Percentiles rank a stretch among this genome's conserved stretches.
These are phyloP conservation scores for Thelaira solivaga DNA, from an alignment of 2,888 invertebrate species.

Conservation along the genomic window DNA sequence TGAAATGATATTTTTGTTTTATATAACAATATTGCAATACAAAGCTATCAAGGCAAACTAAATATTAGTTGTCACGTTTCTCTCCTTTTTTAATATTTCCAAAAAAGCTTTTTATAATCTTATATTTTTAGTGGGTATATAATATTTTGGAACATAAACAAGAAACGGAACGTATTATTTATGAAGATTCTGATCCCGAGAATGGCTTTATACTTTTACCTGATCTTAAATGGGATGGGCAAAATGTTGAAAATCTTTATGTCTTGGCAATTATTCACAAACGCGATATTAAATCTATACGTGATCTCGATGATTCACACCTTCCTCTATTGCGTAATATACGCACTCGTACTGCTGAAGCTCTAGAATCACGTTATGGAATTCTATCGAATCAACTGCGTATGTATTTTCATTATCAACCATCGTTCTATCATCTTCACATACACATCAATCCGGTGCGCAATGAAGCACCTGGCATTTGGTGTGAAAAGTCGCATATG, in stretches of 20 bases:
- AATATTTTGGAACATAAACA: slow-evolving; percentile 95
- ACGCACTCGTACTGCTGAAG: slow-evolving; percentile 84
- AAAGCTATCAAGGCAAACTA: too few species aligned
- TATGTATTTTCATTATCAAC: slow-evolving; percentile 95
- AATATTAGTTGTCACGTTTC: too few species aligned
- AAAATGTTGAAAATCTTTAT: slow-evolving; percentile 86
- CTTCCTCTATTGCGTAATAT: slow-evolving; percentile 91
- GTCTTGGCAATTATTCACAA: slow-evolving; percentile 87
- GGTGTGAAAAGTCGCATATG: slow-evolving; percentile 91
- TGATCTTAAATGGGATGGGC: slow-evolving; percentile 97
- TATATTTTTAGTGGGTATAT: slow-evolving; percentile 90
- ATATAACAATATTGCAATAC: too few species aligned
- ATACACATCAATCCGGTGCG: slow-evolving; percentile 91
- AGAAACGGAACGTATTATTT: slow-evolving; percentile 91
- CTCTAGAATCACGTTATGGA: slow-evolving; percentile 87
- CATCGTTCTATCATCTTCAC: slow-evolving; percentile 97
- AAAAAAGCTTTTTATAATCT: not conserved
- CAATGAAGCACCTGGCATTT: slow-evolving; percentile 89
- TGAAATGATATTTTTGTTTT: too few species aligned
- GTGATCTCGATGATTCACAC: slow-evolving; percentile 88
- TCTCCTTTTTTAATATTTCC: too few species aligned
- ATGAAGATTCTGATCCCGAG: slow-evolving; percentile 84
- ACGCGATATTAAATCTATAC: slow-evolving; percentile 86
- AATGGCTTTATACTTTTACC: slow-evolving; percentile 93
- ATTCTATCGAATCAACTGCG: slow-evolving; percentile 85